Percentiles rank a stretch among this genome's conserved stretches.
Conservation (phyloP, 1,140 invertebrate genomes). For the Whitmania pigra region DNA sequence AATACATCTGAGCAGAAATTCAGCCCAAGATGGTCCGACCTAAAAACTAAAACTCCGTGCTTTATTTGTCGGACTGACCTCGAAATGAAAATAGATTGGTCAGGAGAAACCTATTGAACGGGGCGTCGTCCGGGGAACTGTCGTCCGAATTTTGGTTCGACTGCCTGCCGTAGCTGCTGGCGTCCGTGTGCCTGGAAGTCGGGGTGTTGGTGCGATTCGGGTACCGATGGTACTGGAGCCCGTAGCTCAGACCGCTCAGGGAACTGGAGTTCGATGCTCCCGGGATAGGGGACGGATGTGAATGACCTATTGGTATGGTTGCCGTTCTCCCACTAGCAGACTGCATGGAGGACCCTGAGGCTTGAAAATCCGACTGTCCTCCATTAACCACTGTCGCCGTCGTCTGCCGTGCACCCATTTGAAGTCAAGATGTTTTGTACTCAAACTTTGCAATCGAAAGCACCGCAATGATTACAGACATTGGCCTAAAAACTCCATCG, state of each 20-base stretch:
- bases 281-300: neutral
- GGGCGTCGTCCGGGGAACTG: constrained; percentile 14
- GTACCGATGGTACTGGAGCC: neutral
- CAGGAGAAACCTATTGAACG: constrained; percentile 6
- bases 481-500: too few species aligned
- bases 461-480: too few species aligned
- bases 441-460: too few species aligned
- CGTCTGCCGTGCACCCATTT: constrained; percentile 13
- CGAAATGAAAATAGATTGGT: constrained; percentile 17
- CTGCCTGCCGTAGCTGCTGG: too few species aligned
- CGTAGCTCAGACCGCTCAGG: neutral
- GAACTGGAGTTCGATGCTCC: neutral
- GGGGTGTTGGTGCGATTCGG: neutral
- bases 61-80: neutral
- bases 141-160: constrained; percentile 10
- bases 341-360: neutral
- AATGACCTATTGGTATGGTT: too few species aligned
- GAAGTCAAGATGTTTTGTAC: neutral
- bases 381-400: neutral
- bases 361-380: neutral
- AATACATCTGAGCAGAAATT: too few species aligned
- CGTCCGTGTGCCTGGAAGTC: neutral
- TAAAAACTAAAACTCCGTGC: too few species aligned
- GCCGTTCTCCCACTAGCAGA: neutral
- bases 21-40: too few species aligned